These are phyloP conservation scores for Drosophila neotestacea DNA, from an alignment of 2,888 invertebrate species.

Conservation along the genomic window DNA sequence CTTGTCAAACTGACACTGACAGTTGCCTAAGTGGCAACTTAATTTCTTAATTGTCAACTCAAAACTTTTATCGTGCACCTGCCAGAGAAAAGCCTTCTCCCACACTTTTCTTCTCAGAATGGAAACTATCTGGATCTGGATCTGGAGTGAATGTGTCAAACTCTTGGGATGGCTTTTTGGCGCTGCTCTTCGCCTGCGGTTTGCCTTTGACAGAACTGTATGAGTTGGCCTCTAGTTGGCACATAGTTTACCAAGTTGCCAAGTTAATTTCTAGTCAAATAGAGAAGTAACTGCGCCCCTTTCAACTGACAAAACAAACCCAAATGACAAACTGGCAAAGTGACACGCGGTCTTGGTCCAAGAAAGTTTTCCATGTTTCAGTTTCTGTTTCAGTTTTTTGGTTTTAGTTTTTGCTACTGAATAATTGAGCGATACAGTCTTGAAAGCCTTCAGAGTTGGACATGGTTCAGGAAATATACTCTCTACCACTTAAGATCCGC, in stretches of 20 bases:
- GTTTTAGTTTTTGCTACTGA: conserved; percentile 46
- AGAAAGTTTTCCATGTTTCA: conserved; percentile 44
- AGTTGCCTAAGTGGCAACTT: conserved; percentile 84
- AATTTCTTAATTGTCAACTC: conserved; percentile 84
- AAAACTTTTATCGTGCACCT: conserved; percentile 76
- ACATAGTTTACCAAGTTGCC: conserved; percentile 53
- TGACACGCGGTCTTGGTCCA: conserved; percentile 57
- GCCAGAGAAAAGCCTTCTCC: conserved; percentile 34
- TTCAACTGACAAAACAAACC: conserved; percentile 43
- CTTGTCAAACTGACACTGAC: conserved; percentile 83
- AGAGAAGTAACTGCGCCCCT: conserved; percentile 9
- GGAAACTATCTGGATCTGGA: conserved; percentile 57
- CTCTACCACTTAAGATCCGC: conserved; percentile 46
- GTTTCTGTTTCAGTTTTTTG: conserved; percentile 10
- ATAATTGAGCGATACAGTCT: conserved; percentile 59
- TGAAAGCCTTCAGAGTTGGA: conserved; percentile 29
- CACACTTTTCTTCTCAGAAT: not conserved
- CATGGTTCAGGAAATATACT: conserved; percentile 27
- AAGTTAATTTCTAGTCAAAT: conserved; percentile 61
- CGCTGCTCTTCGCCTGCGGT: conserved; percentile 57
- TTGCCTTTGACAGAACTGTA: conserved; percentile 64
- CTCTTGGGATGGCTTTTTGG: conserved; percentile 48
- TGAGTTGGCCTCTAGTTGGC: conserved; percentile 25
- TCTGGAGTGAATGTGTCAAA: conserved; percentile 42
- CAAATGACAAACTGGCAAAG: conserved; percentile 67